Percentiles rank a stretch among this genome's conserved stretches.
Conservation (phyloP, 30 jellyfish, hydroid and myxozoan species). For the Chironex yamaguchii region DNA sequence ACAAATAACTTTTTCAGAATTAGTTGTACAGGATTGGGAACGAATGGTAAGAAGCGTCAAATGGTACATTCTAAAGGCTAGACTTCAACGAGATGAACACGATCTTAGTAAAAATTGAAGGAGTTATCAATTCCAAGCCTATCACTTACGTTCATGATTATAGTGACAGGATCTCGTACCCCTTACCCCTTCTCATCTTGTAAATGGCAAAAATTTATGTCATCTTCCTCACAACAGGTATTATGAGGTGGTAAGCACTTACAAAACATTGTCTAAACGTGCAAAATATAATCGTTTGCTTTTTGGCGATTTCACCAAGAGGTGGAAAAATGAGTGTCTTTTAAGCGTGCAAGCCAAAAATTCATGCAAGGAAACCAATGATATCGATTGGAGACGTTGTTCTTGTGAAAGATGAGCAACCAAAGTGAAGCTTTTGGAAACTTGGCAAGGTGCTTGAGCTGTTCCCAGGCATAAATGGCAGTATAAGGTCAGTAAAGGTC, state of each 20-base stretch:
- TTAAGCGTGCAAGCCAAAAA: no score
- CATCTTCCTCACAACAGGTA: conserved; percentile 33
- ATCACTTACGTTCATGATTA: conserved; percentile 20
- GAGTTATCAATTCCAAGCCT: conserved; percentile 40
- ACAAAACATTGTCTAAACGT: neutral
- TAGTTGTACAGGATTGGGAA: no score
- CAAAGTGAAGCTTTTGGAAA: no score
- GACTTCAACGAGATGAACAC: conserved; percentile 27
- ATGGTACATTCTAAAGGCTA: conserved; percentile 37
- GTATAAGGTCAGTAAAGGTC: no score
- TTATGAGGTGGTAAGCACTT: conserved; percentile 15
- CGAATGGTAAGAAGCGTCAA: conserved; percentile 28
- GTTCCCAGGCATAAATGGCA: no score
- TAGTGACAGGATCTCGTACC: conserved; percentile 27
- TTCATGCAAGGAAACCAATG: no score
- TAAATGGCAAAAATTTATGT: conserved; percentile 43
- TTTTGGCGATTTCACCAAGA: neutral
- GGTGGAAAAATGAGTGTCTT: neutral
- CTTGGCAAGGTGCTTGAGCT: no score
- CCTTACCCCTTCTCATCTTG: conserved; percentile 37
- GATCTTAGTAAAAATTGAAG: conserved; percentile 20
- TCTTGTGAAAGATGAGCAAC: no score
- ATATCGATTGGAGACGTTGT: no score
- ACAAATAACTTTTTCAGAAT: conserved; percentile 19
- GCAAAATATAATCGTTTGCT: neutral